These are phyloP conservation scores for Xestia rhomboidea DNA, from an alignment of 2,888 invertebrate genomes.

Conservation along the genomic window DNA sequence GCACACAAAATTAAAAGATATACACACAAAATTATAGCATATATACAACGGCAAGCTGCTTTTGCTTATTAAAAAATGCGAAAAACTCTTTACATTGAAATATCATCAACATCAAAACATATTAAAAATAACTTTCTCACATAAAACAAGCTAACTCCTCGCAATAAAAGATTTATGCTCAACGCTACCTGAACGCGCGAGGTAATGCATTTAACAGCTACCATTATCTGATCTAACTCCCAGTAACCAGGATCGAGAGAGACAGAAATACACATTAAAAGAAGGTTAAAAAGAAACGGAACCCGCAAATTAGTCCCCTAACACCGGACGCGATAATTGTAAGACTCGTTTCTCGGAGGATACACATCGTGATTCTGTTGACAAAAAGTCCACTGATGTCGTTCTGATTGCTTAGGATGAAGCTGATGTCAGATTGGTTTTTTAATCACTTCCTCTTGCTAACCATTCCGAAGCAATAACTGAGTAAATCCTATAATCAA, in stretches of 20 bases:
- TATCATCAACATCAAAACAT: neutral
- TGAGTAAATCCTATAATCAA: constrained; percentile 33
- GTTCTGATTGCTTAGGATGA: constrained; percentile 51
- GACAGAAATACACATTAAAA: constrained; percentile 13
- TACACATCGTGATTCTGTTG: constrained; percentile 49
- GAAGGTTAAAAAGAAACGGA: constrained; percentile 31
- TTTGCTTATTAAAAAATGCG: neutral
- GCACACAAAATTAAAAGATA: no score
- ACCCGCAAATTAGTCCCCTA: constrained; percentile 47
- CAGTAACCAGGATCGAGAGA: constrained; percentile 23
- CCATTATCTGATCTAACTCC: constrained; percentile 40
- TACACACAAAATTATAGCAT: no score
- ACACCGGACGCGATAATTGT: constrained; percentile 66
- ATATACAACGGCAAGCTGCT: no score
- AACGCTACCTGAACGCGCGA: constrained; percentile 30
- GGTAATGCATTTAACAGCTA: constrained; percentile 37
- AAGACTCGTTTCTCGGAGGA: constrained; percentile 58
- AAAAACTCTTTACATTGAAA: neutral
- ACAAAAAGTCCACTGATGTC: constrained; percentile 62
- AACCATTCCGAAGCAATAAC: constrained; percentile 35
- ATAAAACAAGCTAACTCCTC: constrained; percentile 14
- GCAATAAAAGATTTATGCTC: constrained; percentile 23
- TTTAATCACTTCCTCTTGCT: constrained; percentile 55
- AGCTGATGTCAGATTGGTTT: constrained; percentile 44
- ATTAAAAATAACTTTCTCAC: constrained; percentile 9